A percentile compares a stretch with the other conserved stretches of the same genome.
These are phyloP conservation scores for Myrmecobius fasciatus DNA, from an alignment of 2,113 vertebrate genomes.

Conservation along the genomic window DNA sequence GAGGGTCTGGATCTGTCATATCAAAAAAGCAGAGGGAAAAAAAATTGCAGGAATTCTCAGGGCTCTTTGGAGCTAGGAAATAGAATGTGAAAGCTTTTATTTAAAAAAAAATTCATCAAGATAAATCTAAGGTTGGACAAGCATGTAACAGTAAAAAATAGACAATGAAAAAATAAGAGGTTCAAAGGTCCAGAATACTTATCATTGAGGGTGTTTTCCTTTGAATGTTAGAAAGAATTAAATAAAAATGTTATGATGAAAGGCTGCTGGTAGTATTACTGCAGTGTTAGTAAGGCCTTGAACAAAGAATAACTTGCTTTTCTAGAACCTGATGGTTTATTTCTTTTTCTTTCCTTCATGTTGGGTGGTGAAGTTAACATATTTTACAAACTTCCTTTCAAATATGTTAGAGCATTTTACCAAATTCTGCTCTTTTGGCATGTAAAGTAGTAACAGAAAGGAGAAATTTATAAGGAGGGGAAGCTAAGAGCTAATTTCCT, in stretches of 20 bases:
- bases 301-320: not conserved
- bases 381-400: not conserved
- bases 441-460: not conserved
- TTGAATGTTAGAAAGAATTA: not conserved
- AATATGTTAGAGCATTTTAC: not conserved
- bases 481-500: too few species aligned
- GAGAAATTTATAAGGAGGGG: not conserved
- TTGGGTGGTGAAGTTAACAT: not conserved
- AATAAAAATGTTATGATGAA: slow-evolving; percentile 18
- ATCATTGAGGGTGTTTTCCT: slow-evolving; percentile 5
- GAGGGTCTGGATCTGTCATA: not conserved
- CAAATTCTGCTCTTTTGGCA: not conserved
- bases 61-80: slow-evolving; percentile 26
- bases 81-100: slow-evolving; percentile 1
- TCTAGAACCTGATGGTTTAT: not conserved
- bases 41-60: slow-evolving; percentile 27
- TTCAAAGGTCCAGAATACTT: not conserved
- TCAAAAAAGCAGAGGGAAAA: slow-evolving; percentile 2
- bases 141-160: slow-evolving; percentile 26
- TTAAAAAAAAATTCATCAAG: slow-evolving; percentile 24
- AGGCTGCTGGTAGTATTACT: not conserved
- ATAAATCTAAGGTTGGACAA: not conserved
- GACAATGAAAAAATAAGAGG: not conserved
- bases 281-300: not conserved
- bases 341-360: not conserved